Conservation (phyloP, 2,888 invertebrate genomes). For the Leptopilina syphax region DNA sequence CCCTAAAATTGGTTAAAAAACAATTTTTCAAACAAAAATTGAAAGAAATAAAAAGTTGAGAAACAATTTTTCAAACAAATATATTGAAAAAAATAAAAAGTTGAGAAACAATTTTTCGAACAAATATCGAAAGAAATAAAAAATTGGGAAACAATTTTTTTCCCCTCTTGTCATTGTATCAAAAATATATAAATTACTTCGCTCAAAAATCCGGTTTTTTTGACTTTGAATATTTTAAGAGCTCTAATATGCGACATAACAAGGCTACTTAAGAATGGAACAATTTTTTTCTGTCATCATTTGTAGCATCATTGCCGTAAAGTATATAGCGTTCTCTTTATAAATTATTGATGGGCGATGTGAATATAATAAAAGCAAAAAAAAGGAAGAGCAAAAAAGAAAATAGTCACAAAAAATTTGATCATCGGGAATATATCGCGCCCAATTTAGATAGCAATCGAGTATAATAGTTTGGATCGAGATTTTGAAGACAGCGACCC, state of each 20-base stretch:
- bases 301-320: neutral
- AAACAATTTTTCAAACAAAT: too few relatives aligned
- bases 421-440: constrained; percentile 20
- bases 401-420: constrained; percentile 9
- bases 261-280: constrained; percentile 23
- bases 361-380: too few relatives aligned
- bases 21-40: too few relatives aligned
- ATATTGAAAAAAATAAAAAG: too few relatives aligned
- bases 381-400: neutral
- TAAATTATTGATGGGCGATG: constrained; percentile 22
- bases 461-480: constrained; percentile 10
- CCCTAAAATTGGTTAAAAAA: too few relatives aligned
- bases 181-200: neutral
- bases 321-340: constrained; percentile 16
- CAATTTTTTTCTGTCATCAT: constrained; percentile 24
- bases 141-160: too few relatives aligned
- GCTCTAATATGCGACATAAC: constrained; percentile 23
- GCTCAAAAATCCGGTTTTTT: neutral
- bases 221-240: neutral
- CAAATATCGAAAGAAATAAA: too few relatives aligned
- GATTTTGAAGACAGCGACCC: constrained; percentile 47
- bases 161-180: too few relatives aligned
- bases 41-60: too few relatives aligned
- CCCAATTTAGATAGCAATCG: constrained; percentile 28
- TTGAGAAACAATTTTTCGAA: too few relatives aligned